These are phyloP conservation scores for Cossypha polioptera DNA, from an alignment of 2,797 vertebrate genomes.

Conservation along the genomic window DNA sequence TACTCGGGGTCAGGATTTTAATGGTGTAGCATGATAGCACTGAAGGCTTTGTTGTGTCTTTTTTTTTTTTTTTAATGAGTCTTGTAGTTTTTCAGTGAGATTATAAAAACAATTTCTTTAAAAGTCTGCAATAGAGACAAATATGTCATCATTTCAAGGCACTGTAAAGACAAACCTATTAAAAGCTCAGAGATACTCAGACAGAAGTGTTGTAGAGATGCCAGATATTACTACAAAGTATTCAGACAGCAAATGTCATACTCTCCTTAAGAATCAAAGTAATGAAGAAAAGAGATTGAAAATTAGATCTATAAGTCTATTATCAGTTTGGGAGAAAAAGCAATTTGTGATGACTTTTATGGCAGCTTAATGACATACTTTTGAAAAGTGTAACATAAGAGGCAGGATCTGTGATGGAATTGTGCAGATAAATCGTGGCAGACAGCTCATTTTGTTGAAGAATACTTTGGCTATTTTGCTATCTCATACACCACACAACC, in stretches of 20 bases:
- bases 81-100: neutral
- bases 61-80: neutral
- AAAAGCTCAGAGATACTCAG: neutral
- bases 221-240: conserved; percentile 29
- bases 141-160: neutral
- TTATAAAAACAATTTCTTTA: neutral
- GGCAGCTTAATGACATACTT: conserved; percentile 40
- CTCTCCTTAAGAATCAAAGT: conserved; percentile 55
- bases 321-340: conserved; percentile 47
- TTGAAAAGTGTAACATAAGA: conserved; percentile 6
- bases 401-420: conserved; percentile 34
- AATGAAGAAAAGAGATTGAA: conserved; percentile 43
- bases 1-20: neutral
- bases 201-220: conserved; percentile 3
- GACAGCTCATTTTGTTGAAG: conserved; percentile 45
- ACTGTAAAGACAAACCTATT: neutral
- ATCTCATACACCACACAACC: neutral
- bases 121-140: neutral
- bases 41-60: neutral
- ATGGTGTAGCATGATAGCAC: neutral
- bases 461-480: conserved; percentile 32
- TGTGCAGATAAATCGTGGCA: conserved; percentile 48
- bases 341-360: conserved; percentile 46
- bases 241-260: conserved; percentile 42
- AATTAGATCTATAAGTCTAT: conserved; percentile 51